A percentile compares a stretch with the other conserved stretches of the same genome.
Evolutionary conservation across 1,140 invertebrate species (phyloP).

Genomic region (Harpegnathos saltator): DNA sequence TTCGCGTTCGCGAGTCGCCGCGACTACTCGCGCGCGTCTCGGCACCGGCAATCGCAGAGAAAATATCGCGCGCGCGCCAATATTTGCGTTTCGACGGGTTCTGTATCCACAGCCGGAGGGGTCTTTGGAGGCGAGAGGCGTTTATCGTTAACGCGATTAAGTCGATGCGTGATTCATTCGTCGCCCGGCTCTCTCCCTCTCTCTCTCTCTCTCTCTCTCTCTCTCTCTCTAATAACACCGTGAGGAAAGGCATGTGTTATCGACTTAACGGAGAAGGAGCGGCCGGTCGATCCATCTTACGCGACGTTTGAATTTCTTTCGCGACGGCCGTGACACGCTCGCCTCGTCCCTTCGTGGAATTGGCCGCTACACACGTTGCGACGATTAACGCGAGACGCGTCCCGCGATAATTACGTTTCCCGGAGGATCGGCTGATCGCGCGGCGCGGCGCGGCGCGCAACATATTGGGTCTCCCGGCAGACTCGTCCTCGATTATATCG

Average conservation of each 20-base stretch:
- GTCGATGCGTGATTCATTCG: conserved; percentile 66
- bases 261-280: not conserved
- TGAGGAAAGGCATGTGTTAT: conserved; percentile 50
- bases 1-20: not conserved
- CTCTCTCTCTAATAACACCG: conserved; percentile 67
- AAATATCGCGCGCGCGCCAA: conserved; percentile 62
- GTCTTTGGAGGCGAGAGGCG: not conserved
- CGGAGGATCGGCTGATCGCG: not conserved
- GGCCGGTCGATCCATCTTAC: conserved; percentile 32
- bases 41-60: conserved; percentile 18
- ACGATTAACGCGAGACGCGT: not conserved
- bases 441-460: not conserved
- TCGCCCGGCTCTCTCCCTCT: no score
- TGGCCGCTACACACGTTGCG: not conserved
- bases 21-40: not conserved
- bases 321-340: no score
- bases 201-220: no score
- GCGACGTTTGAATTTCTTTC: conserved; percentile 40
- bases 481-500: not conserved
- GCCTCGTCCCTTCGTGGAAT: not conserved
- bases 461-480: not conserved
- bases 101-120: conserved; percentile 49
- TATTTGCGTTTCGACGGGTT: conserved; percentile 60
- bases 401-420: conserved; percentile 10
- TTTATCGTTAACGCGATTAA: conserved; percentile 70